Evolutionary conservation across 2,113 vertebrate genomes (phyloP).

Genomic region (Struthio camelus): DNA sequence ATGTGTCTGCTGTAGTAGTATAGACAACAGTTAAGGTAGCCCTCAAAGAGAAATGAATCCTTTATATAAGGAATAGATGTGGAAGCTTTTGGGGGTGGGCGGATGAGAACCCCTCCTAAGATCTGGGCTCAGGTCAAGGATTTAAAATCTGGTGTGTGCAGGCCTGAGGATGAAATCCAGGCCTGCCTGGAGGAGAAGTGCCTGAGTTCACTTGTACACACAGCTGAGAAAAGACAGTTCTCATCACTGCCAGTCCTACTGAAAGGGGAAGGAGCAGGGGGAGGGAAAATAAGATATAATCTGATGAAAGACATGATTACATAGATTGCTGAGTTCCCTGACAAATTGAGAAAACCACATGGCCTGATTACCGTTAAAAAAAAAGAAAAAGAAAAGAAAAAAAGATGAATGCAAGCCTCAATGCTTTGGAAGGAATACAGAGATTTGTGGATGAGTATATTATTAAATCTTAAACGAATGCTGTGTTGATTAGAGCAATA

Average conservation of each 20-base stretch:
- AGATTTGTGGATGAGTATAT: background rate
- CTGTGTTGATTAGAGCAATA: background rate
- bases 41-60: background rate
- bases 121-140: background rate
- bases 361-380: background rate
- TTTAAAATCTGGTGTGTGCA: background rate
- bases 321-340: background rate
- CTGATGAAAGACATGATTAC: background rate
- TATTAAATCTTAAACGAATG: background rate
- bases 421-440: background rate
- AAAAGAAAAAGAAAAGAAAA: background rate
- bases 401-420: background rate
- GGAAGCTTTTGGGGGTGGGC: background rate
- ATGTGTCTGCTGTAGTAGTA: background rate
- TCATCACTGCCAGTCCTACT: background rate
- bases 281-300: background rate
- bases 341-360: background rate
- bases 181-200: background rate
- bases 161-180: background rate
- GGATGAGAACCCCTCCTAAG: background rate
- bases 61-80: background rate
- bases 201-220: rapidly evolving
- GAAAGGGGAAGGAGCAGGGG: background rate
- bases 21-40: background rate
- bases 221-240: background rate